Conservation (phyloP, 2,113 vertebrate species). For the Macrotus californicus region DNA sequence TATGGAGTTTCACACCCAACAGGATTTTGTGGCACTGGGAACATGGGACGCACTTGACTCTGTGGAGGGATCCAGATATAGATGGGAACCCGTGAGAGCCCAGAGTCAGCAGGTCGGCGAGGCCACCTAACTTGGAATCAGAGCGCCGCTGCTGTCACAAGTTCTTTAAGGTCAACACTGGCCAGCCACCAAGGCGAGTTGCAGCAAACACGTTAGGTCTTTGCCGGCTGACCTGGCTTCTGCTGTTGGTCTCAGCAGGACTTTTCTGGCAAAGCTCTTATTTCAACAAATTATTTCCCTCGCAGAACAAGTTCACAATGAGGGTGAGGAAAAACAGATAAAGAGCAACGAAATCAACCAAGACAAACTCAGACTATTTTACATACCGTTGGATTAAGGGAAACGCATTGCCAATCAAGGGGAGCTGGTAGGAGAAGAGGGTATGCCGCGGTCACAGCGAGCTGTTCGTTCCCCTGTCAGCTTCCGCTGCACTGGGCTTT, state of each 20-base stretch:
- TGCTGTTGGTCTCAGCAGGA: not conserved
- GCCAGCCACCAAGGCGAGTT: not conserved
- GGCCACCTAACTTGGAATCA: not conserved
- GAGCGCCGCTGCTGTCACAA: not conserved
- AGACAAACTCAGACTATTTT: not conserved
- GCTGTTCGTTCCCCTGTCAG: not conserved
- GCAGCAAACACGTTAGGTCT: not conserved
- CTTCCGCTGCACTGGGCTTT: not conserved
- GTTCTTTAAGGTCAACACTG: not conserved
- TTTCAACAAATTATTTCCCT: not conserved
- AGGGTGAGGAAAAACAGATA: not conserved
- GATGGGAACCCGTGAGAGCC: not conserved
- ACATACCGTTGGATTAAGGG: not conserved
- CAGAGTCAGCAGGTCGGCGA: not conserved
- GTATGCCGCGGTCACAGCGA: not conserved
- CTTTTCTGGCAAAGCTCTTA: not conserved
- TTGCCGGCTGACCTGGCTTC: constrained; percentile 12
- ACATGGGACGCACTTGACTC: not conserved
- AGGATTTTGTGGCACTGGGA: not conserved
- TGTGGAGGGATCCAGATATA: not conserved
- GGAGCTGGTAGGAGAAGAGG: not conserved
- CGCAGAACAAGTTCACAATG: not conserved
- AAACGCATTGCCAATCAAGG: not conserved
- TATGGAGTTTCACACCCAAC: rapidly evolving
- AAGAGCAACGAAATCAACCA: not conserved